Percentiles rank a stretch among this genome's conserved stretches.
These are phyloP conservation scores for Galaxias olidus DNA, from an alignment of 2,797 vertebrate genomes.

Conservation along the genomic window DNA sequence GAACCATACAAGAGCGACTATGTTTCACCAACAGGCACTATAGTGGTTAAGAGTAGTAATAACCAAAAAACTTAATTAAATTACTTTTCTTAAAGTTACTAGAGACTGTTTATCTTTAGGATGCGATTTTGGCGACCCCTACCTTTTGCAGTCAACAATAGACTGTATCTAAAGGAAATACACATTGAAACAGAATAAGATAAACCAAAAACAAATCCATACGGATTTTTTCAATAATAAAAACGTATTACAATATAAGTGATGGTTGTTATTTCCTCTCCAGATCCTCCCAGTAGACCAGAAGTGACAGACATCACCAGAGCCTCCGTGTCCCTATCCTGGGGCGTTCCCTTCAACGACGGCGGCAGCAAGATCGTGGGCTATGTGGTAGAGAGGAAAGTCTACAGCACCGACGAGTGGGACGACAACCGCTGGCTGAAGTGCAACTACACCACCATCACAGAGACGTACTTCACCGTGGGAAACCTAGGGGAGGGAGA, in stretches of 20 bases:
- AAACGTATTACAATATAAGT: too few relatives aligned
- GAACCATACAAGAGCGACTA: too few relatives aligned
- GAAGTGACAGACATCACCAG: slow-evolving; percentile 94
- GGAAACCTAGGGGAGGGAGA: slow-evolving; percentile 87
- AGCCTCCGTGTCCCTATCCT: slow-evolving; percentile 88
- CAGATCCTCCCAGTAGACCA: slow-evolving; percentile 92
- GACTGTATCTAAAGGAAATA: too few relatives aligned
- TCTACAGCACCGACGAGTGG: slow-evolving; percentile 81
- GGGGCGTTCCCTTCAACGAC: slow-evolving; percentile 90
- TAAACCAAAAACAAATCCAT: slow-evolving; percentile 7
- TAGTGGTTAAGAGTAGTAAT: too few relatives aligned
- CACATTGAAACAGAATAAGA: too few relatives aligned
- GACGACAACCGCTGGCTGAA: slow-evolving; percentile 95
- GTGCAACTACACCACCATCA: slow-evolving; percentile 96
- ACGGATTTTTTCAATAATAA: too few relatives aligned
- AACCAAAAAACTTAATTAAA: too few relatives aligned
- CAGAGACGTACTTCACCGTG: slow-evolving; percentile 91
- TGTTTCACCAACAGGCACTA: too few relatives aligned
- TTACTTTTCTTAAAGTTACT: not conserved
- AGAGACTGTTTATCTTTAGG: not conserved
- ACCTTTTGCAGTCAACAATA: too few relatives aligned
- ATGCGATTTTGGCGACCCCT: too few relatives aligned
- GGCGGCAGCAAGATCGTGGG: slow-evolving; percentile 94
- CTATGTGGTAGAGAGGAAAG: slow-evolving; percentile 92
- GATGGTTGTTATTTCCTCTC: too few relatives aligned